Percentiles rank a stretch among this genome's conserved stretches.
Conservation (phyloP, 2,888 invertebrate species). For the Adineta ricciae region DNA sequence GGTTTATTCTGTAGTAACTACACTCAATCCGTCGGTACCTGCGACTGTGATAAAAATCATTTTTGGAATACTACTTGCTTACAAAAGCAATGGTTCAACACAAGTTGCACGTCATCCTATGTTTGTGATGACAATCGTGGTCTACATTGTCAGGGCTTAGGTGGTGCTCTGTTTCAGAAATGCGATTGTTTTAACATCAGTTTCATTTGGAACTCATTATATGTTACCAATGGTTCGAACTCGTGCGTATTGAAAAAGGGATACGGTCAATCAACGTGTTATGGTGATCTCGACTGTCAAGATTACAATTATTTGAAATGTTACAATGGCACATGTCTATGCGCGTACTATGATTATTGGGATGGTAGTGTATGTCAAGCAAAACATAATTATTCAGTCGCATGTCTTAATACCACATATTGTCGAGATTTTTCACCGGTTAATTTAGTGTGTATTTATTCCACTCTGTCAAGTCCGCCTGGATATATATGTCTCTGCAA, state of each 20-base stretch:
- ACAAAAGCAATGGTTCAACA: not conserved
- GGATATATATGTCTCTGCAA: not conserved
- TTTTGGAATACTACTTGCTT: slow-evolving; percentile 1
- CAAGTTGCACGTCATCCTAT: not conserved
- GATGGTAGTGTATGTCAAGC: not conserved
- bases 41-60: not conserved
- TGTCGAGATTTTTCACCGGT: not conserved
- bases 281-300: not conserved
- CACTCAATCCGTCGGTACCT: not conserved
- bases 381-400: not conserved
- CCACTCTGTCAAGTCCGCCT: not conserved
- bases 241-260: not conserved
- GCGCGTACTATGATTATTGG: not conserved
- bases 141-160: not conserved
- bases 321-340: not conserved
- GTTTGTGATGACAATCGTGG: slow-evolving; percentile 23
- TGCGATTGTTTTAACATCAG: slow-evolving; percentile 4
- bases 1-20: not conserved
- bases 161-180: not conserved
- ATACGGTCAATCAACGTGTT: not conserved
- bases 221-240: not conserved
- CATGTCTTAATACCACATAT: not conserved
- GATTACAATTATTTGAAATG: not conserved
- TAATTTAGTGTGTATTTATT: not conserved
- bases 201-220: slow-evolving; percentile 3